Evolutionary conservation across 2,888 invertebrate species (phyloP), one percentile per base, ranked within the genome.

Genomic region (Tiliacea citrago): DNA sequence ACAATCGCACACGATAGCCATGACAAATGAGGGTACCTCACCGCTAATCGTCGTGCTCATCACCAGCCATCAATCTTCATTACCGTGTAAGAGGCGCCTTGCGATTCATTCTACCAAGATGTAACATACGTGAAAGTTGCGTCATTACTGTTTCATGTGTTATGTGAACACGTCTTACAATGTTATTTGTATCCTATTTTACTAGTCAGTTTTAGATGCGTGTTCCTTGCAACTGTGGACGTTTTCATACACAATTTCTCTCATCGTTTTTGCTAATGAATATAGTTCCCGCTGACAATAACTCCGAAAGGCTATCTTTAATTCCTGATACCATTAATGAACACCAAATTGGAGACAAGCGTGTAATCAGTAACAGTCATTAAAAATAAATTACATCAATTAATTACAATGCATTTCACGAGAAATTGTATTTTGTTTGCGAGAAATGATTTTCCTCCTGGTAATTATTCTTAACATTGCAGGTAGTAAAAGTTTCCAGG

Each of bases 61-160:
- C 91, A 87, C 85, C 85, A 87, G 79, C 90, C 93, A 96, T 96
- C 93, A 95, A 96, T 96, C 96, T 95, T 95, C 95, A 96, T 96
- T 95, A 95, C 91, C 89, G 88, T 91, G 91, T 93, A 93, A 93
- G 91, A 90, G 92, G 91, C 91, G 93, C 91, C 91, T 92, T 89
- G 92, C 92, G 91, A 94, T 94, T 94, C 92, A 94, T 94, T 95
- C 93, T 91, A 93, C 92, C 90, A 92, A 90, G 87, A 87, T 89
- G 87, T 88, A 89, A 90, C 88, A 88, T 90, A 91, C 93, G 95
- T 92, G 96, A 96, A 96, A 96, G 96, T 95, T 92, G 91, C 92
- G 87, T 93, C 93, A 94, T 94, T 94, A 94, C 91, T 88, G 86
- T 90, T 91, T 89, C 88, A 89, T 87, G 86, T 86, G 86, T 89